Conservation (phyloP, 2,797 vertebrate genomes). For the Lophotriccus pileatus region DNA sequence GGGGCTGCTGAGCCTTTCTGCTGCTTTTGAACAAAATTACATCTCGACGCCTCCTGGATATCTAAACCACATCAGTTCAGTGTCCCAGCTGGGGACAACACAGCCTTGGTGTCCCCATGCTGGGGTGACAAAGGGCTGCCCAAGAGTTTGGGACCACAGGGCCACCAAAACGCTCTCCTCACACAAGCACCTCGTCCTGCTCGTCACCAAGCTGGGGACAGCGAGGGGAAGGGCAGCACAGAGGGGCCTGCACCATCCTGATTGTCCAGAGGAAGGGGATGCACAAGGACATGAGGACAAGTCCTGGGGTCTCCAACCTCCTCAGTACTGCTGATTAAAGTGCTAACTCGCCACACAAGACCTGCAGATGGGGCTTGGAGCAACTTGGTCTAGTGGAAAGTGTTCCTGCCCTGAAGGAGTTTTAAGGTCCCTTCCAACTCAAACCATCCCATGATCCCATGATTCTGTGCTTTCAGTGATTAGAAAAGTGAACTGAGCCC, state of each 20-base stretch:
- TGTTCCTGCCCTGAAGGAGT: neutral
- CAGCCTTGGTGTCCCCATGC: accelerated
- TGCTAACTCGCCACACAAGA: accelerated
- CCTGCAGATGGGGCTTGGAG: neutral
- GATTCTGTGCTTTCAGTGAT: neutral
- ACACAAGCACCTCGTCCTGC: accelerated
- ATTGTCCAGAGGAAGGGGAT: no score
- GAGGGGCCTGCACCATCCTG: neutral
- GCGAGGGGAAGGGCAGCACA: neutral
- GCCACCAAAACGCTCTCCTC: neutral
- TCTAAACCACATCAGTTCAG: neutral
- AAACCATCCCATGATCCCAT: accelerated
- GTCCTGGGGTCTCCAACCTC: neutral
- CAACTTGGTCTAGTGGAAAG: neutral
- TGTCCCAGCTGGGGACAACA: accelerated
- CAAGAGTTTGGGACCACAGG: neutral
- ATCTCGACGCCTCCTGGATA: accelerated
- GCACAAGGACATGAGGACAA: accelerated
- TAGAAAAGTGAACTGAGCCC: neutral
- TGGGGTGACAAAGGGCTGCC: neutral
- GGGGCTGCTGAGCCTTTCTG: neutral
- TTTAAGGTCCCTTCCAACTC: neutral
- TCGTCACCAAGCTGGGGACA: accelerated
- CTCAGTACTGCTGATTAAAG: neutral
- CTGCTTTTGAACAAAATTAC: neutral